phyloP scores from a whole-genome alignment of 1,140 invertebrate species.

The Cyclina sinensis region DNA sequence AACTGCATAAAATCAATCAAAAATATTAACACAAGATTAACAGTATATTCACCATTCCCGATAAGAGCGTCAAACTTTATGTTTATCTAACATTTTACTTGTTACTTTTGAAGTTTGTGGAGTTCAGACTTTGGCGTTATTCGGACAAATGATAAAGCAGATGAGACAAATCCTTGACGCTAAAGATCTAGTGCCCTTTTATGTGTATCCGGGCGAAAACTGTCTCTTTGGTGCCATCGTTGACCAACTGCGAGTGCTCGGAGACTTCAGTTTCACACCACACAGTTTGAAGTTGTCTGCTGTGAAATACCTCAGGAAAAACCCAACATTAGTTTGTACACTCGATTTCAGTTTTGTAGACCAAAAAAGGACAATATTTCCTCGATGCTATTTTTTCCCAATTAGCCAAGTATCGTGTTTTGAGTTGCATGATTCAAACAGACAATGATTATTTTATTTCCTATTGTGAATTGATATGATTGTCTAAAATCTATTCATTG shows the following conservation, averaged over 20 bases:
- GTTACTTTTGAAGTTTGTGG: too few relatives aligned
- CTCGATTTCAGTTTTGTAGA: too few relatives aligned
- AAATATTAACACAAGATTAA: too few relatives aligned
- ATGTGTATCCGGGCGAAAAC: slow-evolving; percentile 51
- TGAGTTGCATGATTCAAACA: too few relatives aligned
- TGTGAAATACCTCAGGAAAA: slow-evolving; percentile 27
- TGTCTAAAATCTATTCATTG: too few relatives aligned
- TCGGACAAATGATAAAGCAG: neutral
- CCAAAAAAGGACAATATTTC: too few relatives aligned
- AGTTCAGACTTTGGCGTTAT: neutral
- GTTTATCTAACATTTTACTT: too few relatives aligned
- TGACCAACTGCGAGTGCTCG: slow-evolving; percentile 36
- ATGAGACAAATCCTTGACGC: neutral
- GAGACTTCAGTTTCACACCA: slow-evolving; percentile 28
- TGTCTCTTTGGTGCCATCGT: slow-evolving; percentile 48
- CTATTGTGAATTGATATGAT: too few relatives aligned
- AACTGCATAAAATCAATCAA: too few relatives aligned
- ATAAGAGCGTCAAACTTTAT: too few relatives aligned
- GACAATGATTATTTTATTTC: too few relatives aligned
- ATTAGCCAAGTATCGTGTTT: neutral
- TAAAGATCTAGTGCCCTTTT: neutral
- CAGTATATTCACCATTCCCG: too few relatives aligned
- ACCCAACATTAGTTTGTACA: neutral
- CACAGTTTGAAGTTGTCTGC: neutral
- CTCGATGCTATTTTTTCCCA: neutral